These are phyloP conservation scores for Nothura maculosa DNA, from an alignment of 2,797 vertebrate species.

Conservation along the genomic window DNA sequence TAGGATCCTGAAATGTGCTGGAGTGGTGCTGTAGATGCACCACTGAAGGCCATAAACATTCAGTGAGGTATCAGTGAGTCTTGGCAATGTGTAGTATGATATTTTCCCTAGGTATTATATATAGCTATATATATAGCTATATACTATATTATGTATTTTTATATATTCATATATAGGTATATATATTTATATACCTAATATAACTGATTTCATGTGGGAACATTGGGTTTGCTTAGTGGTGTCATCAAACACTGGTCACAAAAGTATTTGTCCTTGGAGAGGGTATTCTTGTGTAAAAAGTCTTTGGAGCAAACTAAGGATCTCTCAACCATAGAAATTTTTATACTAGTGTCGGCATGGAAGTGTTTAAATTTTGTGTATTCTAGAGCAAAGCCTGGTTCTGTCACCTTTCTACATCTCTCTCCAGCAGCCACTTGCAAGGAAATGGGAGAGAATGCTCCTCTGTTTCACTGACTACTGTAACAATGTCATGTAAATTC, in stretches of 20 bases:
- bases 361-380: not conserved
- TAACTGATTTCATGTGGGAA: accelerated
- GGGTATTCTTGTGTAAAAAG: not conserved
- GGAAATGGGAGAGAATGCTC: not conserved
- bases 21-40: too few species aligned
- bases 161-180: too few species aligned
- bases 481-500: not conserved
- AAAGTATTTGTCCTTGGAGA: not conserved
- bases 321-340: not conserved
- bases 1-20: too few species aligned
- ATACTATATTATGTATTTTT: too few species aligned
- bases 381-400: not conserved
- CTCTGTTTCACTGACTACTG: not conserved
- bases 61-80: too few species aligned
- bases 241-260: not conserved
- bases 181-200: too few species aligned
- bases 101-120: too few species aligned
- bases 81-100: too few species aligned
- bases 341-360: not conserved
- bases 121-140: too few species aligned
- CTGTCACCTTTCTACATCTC: not conserved
- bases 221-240: not conserved
- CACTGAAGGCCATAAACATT: too few species aligned
- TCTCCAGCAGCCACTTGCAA: not conserved
- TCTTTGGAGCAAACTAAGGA: not conserved